phyloP scores from a whole-genome alignment of 1,140 invertebrate genomes.

The Neoseiulus cucumeris region DNA sequence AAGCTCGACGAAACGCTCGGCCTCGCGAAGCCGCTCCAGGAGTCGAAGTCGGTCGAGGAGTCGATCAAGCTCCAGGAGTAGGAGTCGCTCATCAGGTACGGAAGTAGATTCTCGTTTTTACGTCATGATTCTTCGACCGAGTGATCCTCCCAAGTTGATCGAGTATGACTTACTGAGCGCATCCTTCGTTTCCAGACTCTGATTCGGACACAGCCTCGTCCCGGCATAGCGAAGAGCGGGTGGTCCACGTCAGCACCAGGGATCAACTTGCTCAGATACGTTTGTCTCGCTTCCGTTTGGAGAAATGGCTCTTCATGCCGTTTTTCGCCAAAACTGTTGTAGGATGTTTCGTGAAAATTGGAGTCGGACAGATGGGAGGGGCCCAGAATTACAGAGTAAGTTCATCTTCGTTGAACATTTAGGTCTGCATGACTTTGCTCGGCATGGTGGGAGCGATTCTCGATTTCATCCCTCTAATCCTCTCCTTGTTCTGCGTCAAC shows the following conservation, averaged over 20 bases:
- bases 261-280: conserved; percentile 71
- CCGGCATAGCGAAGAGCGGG: conserved; percentile 10
- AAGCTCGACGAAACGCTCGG: neutral
- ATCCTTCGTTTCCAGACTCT: neutral
- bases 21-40: neutral
- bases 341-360: conserved; percentile 87
- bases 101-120: no score
- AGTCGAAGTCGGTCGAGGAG: neutral
- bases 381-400: conserved; percentile 55
- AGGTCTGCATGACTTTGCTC: no score
- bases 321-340: conserved; percentile 73
- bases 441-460: no score
- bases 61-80: conserved; percentile 18
- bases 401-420: no score
- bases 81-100: conserved; percentile 22
- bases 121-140: no score
- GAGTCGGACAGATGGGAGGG: conserved; percentile 76
- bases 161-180: no score
- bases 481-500: conserved; percentile 20
- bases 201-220: conserved; percentile 18
- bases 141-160: no score
- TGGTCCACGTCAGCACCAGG: conserved; percentile 40
- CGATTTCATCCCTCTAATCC: no score
- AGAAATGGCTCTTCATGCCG: conserved; percentile 83
- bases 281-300: conserved; percentile 74